Evolutionary conservation across 2,113 vertebrate species (phyloP).

Genomic region (Guaruba guarouba): DNA sequence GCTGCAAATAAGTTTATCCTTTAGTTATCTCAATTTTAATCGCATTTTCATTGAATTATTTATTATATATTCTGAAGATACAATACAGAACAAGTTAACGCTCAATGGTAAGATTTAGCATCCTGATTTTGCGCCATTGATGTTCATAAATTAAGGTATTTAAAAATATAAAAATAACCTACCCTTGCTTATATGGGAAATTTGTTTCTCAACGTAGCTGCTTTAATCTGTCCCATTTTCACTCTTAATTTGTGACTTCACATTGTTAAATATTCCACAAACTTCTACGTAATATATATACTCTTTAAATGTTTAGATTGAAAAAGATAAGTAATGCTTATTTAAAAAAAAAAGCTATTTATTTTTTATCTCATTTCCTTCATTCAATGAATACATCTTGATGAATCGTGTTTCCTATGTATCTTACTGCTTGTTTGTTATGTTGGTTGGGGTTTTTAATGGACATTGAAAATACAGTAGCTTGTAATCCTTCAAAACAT

Average conservation of each 20-base stretch:
- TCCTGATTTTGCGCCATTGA: background rate
- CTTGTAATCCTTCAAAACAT: background rate
- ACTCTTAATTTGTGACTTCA: background rate
- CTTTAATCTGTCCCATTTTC: background rate
- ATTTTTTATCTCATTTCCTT: background rate
- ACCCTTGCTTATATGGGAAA: background rate
- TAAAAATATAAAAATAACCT: background rate
- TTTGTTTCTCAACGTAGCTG: fast-evolving
- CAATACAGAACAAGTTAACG: background rate
- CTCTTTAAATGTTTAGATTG: background rate
- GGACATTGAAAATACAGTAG: background rate
- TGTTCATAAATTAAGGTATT: background rate
- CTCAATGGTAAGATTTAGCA: background rate
- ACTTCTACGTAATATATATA: background rate
- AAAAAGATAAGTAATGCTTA: background rate
- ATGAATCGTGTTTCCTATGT: background rate
- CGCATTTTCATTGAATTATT: background rate
- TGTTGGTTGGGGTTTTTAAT: background rate
- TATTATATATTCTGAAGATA: background rate
- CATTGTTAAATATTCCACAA: background rate
- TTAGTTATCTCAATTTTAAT: background rate
- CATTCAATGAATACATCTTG: background rate
- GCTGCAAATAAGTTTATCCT: background rate
- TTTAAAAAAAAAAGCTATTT: background rate
- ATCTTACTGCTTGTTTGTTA: background rate